phyloP scores from a whole-genome alignment of 2,888 invertebrate genomes.

The Pammene fasciana region DNA sequence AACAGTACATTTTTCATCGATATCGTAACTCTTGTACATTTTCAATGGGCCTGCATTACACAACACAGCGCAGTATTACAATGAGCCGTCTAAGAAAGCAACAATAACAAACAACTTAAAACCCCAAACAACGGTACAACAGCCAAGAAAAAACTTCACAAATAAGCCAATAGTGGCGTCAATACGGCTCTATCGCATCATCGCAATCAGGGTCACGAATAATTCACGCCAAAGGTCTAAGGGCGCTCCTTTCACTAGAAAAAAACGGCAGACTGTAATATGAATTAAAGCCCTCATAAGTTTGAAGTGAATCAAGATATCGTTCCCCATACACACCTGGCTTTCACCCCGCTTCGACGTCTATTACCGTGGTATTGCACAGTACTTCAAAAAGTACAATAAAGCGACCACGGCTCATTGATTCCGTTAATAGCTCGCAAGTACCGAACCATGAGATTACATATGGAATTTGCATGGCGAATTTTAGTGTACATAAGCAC shows the following conservation, averaged over 20 bases:
- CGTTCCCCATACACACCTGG: conserved; percentile 76
- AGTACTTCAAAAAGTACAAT: conserved; percentile 71
- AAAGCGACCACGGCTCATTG: conserved; percentile 73
- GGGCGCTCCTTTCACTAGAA: conserved; percentile 66
- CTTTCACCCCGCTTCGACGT: conserved; percentile 67
- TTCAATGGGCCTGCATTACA: conserved; percentile 54
- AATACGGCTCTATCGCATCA: conserved; percentile 77
- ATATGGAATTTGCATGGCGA: conserved; percentile 56
- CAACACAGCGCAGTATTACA: conserved; percentile 44
- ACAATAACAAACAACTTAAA: conserved; percentile 64
- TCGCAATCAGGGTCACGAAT: conserved; percentile 82
- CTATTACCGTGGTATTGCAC: conserved; percentile 55
- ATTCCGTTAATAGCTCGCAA: conserved; percentile 57
- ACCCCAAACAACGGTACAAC: conserved; percentile 58
- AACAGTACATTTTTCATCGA: conserved; percentile 23
- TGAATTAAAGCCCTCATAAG: conserved; percentile 67
- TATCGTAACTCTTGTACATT: conserved; percentile 8
- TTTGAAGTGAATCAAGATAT: conserved; percentile 79
- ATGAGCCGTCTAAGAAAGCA: conserved; percentile 55
- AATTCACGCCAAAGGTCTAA: conserved; percentile 79
- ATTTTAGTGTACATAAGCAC: conserved; percentile 49
- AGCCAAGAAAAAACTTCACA: conserved; percentile 60
- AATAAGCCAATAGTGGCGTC: conserved; percentile 75
- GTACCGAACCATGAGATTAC: conserved; percentile 51
- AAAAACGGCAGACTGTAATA: conserved; percentile 68